Percentiles rank a stretch among this genome's conserved stretches.
phyloP scores from a whole-genome alignment of 2,888 invertebrate species.

The Arctia plantaginis region DNA sequence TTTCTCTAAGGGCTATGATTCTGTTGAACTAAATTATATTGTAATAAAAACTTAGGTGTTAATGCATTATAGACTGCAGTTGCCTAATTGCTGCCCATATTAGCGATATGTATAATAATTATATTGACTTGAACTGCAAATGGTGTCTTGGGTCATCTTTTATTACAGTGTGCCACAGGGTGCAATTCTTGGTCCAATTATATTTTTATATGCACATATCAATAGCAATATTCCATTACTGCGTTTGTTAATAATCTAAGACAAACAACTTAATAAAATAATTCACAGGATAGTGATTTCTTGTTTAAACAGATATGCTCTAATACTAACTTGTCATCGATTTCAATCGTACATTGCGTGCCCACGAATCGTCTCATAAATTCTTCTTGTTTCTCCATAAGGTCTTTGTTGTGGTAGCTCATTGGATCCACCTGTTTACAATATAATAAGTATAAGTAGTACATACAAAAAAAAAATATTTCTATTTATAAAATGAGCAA shows the following conservation, averaged over 20 bases:
- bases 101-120: neutral
- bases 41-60: neutral
- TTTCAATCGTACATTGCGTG: slow-evolving; percentile 60
- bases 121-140: neutral
- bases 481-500: too few relatives aligned
- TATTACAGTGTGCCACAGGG: neutral
- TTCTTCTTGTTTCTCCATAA: slow-evolving; percentile 56
- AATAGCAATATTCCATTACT: neutral
- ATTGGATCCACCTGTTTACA: slow-evolving; percentile 61
- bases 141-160: neutral
- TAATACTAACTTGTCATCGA: slow-evolving; percentile 76
- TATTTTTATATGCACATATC: neutral
- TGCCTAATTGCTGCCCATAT: neutral
- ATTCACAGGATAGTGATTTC: neutral
- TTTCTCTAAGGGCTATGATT: neutral
- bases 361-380: slow-evolving; percentile 62
- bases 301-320: neutral
- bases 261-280: neutral
- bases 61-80: neutral
- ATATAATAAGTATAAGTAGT: neutral
- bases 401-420: slow-evolving; percentile 46
- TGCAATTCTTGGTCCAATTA: neutral
- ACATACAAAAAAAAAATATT: too few relatives aligned
- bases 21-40: neutral
- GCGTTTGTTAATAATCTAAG: neutral